Evolutionary conservation across 2,888 invertebrate genomes (phyloP).

Genomic region (Scaptomyza cyrtandrae): DNA sequence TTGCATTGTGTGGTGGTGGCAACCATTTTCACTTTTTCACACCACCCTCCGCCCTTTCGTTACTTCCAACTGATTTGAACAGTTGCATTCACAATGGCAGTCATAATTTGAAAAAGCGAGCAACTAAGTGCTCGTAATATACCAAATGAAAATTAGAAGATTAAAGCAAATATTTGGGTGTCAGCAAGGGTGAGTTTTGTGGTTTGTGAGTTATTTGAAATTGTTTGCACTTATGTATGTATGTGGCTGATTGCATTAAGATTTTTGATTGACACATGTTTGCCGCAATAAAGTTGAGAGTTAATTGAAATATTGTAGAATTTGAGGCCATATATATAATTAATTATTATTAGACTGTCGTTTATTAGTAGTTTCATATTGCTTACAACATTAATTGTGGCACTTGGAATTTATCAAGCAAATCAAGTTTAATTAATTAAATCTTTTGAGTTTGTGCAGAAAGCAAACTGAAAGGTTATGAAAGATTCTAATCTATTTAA

Average conservation of each 20-base stretch:
- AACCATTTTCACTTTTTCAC: not conserved
- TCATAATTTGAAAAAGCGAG: conserved; percentile 16
- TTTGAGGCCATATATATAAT: conserved; percentile 15
- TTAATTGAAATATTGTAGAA: not conserved
- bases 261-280: conserved; percentile 25
- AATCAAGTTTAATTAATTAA: not conserved
- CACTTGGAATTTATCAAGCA: not conserved
- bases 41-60: not conserved
- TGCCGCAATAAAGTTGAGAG: not conserved
- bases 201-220: conserved; percentile 5
- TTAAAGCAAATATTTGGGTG: conserved; percentile 10
- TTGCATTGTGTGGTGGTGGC: conserved; percentile 23
- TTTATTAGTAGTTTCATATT: not conserved
- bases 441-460: not conserved
- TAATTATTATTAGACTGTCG: conserved; percentile 2
- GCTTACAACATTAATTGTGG: not conserved
- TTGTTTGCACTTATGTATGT: not conserved
- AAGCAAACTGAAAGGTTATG: not conserved
- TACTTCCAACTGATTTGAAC: conserved; percentile 1
- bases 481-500: no score
- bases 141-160: conserved; percentile 14
- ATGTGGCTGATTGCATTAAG: not conserved
- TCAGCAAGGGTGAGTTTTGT: not conserved
- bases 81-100: conserved; percentile 20
- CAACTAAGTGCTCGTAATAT: not conserved